Conservation (phyloP, 2,797 vertebrate species). For the Cossypha dichroa region DNA sequence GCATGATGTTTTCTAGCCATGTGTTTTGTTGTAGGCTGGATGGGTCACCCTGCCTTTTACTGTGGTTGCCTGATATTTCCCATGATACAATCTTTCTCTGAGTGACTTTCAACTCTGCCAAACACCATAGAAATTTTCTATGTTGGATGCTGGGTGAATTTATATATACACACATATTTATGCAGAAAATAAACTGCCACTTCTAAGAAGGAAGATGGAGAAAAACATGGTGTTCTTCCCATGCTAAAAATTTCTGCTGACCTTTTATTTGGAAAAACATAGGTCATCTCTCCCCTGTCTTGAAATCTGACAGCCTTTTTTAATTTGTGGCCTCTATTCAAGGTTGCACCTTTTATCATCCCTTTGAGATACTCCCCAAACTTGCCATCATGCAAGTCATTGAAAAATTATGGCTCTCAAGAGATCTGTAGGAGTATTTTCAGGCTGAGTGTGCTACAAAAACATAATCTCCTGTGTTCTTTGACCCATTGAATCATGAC, state of each 20-base stretch:
- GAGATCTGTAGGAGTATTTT: slow-evolving; percentile 51
- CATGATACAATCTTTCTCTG: neutral
- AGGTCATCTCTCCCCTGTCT: slow-evolving; percentile 30
- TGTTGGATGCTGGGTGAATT: neutral
- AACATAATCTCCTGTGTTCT: neutral
- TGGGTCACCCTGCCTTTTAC: neutral
- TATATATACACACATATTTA: neutral
- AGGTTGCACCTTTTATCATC: slow-evolving; percentile 31
- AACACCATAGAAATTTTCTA: neutral
- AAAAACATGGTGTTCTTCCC: slow-evolving; percentile 60
- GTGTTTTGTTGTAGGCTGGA: neutral
- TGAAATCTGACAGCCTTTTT: slow-evolving; percentile 27
- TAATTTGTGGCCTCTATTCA: neutral
- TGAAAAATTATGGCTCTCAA: slow-evolving; percentile 31
- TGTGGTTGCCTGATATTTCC: neutral
- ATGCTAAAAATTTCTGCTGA: slow-evolving; percentile 62
- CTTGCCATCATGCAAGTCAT: neutral
- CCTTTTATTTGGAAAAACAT: slow-evolving; percentile 63
- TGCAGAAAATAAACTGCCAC: slow-evolving; percentile 21
- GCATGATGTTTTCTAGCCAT: neutral
- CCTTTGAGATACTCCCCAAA: slow-evolving; percentile 50
- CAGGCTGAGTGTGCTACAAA: neutral
- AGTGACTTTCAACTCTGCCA: neutral
- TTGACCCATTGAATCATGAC: neutral
- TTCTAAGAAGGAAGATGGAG: slow-evolving; percentile 50